phyloP scores from a whole-genome alignment of 2,113 vertebrate species.

The Clarias magur region DNA sequence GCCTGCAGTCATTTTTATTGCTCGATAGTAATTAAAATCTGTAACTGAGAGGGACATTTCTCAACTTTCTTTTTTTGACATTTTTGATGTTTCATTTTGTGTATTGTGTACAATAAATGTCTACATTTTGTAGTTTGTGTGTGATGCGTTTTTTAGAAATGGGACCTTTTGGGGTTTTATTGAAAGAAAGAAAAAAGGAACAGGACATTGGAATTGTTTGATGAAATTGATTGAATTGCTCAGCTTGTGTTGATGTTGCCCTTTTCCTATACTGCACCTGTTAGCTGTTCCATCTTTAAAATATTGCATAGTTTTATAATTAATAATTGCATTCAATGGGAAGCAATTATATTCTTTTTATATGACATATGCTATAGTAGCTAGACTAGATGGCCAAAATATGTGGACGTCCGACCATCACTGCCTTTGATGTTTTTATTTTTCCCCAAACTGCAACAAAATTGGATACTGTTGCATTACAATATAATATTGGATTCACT shows the following conservation, averaged over 20 bases:
- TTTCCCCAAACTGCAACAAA: neutral
- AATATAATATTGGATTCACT: no score
- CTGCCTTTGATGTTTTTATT: neutral
- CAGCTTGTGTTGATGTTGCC: neutral
- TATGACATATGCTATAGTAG: neutral
- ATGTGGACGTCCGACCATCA: neutral
- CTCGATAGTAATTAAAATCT: neutral
- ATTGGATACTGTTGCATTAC: neutral
- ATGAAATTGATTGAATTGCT: no score
- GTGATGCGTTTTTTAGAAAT: neutral
- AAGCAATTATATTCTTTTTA: neutral
- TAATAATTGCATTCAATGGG: no score
- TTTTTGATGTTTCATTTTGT: neutral
- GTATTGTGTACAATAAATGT: slow-evolving; percentile 25
- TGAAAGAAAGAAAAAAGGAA: neutral
- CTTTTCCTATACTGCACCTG: neutral
- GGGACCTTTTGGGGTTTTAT: neutral
- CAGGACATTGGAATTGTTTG: neutral
- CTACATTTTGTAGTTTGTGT: neutral
- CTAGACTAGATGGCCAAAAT: neutral
- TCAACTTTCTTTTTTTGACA: neutral
- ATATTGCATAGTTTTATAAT: no score
- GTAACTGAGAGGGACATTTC: neutral
- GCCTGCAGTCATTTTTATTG: neutral
- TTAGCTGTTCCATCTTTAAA: neutral